Base-by-base conservation (phyloP, 2,888 invertebrate species). In the Leptopilina drosophilae region DNA sequence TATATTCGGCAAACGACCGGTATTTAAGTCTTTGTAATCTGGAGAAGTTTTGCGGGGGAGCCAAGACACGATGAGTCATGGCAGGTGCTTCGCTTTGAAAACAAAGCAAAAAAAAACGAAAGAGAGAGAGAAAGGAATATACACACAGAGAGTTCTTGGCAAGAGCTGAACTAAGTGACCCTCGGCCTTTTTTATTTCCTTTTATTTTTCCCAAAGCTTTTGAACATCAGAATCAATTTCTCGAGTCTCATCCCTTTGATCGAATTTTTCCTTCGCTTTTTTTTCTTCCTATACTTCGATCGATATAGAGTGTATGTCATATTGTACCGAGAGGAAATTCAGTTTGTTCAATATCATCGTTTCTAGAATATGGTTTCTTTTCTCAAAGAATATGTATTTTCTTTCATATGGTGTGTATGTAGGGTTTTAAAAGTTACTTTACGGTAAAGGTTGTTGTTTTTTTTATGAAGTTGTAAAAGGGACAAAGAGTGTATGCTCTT, bases 21-120 rank as follows among this genome's bases (percentile, higher is more conserved):
- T 88, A 90, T 89, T 90, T 89, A 89, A 89, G 89, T 88, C 90
- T 89, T 90, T 89, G 89, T 90, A 90, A 89, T 90, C 89, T 87
- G 86, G 85, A 81, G 78, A 88, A 88, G 87, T 90, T 90, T 89
- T 88, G 90, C 90, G 73, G 73, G 90, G 90, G 90, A 90, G 90
- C 89, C 89, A 88, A 84, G 84, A 84, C 84, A 78, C 88, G 88
- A 88, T 90, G 90, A 90, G 89, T 90, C 90, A 90, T 87, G 90
- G 90, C 90, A 90, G 90, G 90, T 90, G 90, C 88, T 88, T 84
- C 80, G 80, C 82, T 81, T 82, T 80, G 81, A 82, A 78, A 81
- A 80, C 64, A 83, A 82, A 81, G 84, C 80, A 81, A 80, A 83
- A 83, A 83, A 77, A 81, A 82, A 46, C 5, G 7, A 46, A 46